These are phyloP conservation scores for Rattus norvegicus DNA, from an alignment of 2,113 vertebrate species.

Conservation along the genomic window DNA sequence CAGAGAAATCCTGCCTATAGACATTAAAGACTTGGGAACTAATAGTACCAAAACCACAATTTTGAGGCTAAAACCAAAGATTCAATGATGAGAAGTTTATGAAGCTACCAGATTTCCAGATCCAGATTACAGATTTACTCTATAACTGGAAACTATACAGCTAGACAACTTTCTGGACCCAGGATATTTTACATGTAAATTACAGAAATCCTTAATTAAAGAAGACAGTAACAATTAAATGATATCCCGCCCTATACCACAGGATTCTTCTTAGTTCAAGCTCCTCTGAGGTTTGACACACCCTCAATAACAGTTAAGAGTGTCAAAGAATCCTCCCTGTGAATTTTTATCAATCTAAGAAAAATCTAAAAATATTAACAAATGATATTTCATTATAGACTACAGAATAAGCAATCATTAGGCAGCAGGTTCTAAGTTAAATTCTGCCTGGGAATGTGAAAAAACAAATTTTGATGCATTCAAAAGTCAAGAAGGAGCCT, in stretches of 20 bases:
- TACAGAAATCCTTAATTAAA: not conserved
- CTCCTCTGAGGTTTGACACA: not conserved
- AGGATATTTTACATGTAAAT: constrained; percentile 2
- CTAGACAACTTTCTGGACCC: not conserved
- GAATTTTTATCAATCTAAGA: constrained; percentile 40
- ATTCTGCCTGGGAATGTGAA: not conserved
- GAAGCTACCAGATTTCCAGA: not conserved
- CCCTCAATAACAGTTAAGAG: not conserved
- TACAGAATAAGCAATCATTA: not conserved
- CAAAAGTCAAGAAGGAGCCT: not conserved
- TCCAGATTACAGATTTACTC: not conserved
- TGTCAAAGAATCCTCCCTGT: constrained; percentile 25
- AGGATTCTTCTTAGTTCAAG: not conserved
- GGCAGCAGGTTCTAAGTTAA: not conserved
- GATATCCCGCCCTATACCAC: not conserved
- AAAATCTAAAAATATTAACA: constrained; percentile 54
- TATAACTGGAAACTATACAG: not conserved
- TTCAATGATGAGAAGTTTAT: not conserved
- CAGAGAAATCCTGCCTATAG: not conserved
- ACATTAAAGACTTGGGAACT: no score
- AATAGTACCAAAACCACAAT: not conserved
- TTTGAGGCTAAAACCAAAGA: constrained; percentile 2
- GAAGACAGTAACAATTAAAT: not conserved
- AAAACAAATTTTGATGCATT: not conserved
- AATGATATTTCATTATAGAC: not conserved